Conservation (phyloP, 2,888 invertebrate species). For the Drosophila histrio region DNA sequence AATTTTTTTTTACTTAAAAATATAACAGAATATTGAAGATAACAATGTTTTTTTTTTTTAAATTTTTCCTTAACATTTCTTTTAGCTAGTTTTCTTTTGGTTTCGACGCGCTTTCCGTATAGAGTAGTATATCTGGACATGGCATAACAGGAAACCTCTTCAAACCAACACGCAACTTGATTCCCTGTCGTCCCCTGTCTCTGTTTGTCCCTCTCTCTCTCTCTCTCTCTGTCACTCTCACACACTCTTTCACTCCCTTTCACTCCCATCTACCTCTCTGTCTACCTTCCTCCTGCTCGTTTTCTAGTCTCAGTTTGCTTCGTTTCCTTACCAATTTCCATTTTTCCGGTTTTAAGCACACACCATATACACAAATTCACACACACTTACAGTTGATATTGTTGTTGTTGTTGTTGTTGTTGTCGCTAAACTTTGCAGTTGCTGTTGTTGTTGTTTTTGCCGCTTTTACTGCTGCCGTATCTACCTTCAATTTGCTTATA, state of each 20-base stretch:
- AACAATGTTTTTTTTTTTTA: too few species aligned
- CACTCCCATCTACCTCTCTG: background rate
- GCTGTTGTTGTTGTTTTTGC: constrained; percentile 11
- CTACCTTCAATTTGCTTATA: constrained; percentile 49
- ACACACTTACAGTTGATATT: constrained; percentile 11
- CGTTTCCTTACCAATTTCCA: constrained; percentile 75
- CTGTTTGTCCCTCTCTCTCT: background rate
- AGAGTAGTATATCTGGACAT: constrained; percentile 21
- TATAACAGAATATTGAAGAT: too few species aligned
- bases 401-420: constrained; percentile 23
- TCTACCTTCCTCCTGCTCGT: background rate
- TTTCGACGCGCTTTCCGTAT: background rate
- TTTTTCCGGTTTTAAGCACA: constrained; percentile 73
- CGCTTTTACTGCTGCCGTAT: constrained; percentile 17
- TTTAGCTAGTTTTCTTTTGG: background rate
- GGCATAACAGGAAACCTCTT: constrained; percentile 21
- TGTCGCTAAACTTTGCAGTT: constrained; percentile 18
- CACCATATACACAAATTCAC: constrained; percentile 31
- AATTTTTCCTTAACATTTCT: background rate
- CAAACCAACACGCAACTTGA: constrained; percentile 31
- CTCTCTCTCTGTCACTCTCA: background rate
- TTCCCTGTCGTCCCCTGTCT: background rate
- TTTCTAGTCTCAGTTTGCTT: constrained; percentile 58
- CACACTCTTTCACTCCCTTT: background rate
- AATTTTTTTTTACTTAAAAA: too few species aligned